These are phyloP conservation scores for Pterocles orientalis DNA, from an alignment of 2,113 vertebrate species.

Conservation along the genomic window DNA sequence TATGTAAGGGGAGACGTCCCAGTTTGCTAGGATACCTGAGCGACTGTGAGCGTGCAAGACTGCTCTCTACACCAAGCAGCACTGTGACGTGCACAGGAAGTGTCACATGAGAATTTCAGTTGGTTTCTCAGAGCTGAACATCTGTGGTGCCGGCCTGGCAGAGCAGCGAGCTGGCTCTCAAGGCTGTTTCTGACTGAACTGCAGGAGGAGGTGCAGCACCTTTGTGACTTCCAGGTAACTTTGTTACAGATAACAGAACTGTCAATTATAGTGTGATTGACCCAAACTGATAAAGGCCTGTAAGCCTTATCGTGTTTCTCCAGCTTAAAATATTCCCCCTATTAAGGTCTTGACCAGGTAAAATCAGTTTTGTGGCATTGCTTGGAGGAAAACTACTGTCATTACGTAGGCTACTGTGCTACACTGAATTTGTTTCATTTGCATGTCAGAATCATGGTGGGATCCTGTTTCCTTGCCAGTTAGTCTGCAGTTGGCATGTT, in stretches of 20 bases:
- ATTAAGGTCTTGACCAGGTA: background rate
- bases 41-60: background rate
- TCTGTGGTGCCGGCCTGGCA: background rate
- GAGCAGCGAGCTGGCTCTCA: too few relatives aligned
- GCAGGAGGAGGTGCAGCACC: background rate
- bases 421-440: background rate
- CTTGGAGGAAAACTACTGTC: background rate
- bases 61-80: rapidly evolving
- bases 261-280: background rate
- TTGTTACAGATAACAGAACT: background rate
- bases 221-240: background rate
- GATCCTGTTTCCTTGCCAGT: background rate
- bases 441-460: rapidly evolving
- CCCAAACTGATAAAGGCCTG: background rate
- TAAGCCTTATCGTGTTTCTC: background rate
- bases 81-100: background rate
- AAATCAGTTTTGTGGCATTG: background rate
- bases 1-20: background rate
- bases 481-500: background rate
- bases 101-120: background rate
- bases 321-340: background rate
- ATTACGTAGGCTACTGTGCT: background rate
- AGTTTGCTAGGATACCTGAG: background rate
- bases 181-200: background rate
- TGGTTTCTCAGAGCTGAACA: background rate